Evolutionary conservation across 2,888 invertebrate genomes (phyloP), one percentile per base, ranked within the genome.

Genomic region (Autographa pulchrina): DNA sequence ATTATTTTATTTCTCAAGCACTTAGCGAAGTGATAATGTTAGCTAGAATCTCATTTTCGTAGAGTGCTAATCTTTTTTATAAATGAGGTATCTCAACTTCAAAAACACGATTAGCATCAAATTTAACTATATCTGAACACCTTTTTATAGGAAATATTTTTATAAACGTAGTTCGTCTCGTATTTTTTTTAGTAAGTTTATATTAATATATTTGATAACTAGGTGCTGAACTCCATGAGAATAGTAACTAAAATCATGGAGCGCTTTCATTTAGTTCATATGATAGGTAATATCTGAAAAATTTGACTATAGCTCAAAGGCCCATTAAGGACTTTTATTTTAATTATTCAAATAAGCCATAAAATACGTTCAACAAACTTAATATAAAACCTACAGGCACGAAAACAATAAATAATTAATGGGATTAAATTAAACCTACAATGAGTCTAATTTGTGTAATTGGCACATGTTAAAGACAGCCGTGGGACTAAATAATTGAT

Each of bases 401-500:
- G 7, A 48, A 48, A 48, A 48, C n/a, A n/a, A 48, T 48, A n/a
- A 48, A 48, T 48, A 48, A 48, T 16, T 48, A 32, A 56, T 20
- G 5, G 14, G 35, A 62, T 56, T 48, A n/a, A 48, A 62, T 56
- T 25, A 52, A 41, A 52, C 35, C 11, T 64, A 62, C 62, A 32
- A 69, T 67, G 18, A 67, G 59, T 38, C 20, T 65, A 18, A 68
- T 65, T 43, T 71, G 65, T 72, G 58, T 77, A 73, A 71, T 73
- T 72, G 61, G 65, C 75, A 74, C 65, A 70, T 76, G 70, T 41
- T 62, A 65, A 41, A 73, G 62, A 72, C 71, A 72, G 62, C 56
- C 62, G 60, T 68, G 56, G 62, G 41, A 54, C 35, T 73, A 72
- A 70, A 84, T 77, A 79, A 80, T 80, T 83, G 65, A 82, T 77